A percentile compares a stretch with the other conserved stretches of the same genome.
phyloP scores from a whole-genome alignment of 2,797 vertebrate species.

The Rhinogobio ventralis region DNA sequence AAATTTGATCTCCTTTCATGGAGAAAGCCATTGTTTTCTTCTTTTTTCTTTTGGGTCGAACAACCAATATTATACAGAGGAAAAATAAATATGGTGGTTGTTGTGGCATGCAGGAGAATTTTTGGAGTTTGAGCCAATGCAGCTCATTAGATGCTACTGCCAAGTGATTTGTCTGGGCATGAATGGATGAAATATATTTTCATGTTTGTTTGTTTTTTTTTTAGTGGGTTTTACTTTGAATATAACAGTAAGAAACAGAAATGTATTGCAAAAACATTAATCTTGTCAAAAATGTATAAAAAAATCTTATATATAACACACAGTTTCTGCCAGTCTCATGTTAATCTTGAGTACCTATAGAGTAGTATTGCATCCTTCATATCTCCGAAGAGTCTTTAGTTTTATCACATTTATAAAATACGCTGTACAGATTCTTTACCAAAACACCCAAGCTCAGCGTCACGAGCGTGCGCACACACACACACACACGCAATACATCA shows the following conservation, averaged over 20 bases:
- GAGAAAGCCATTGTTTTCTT: conserved; percentile 5
- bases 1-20: conserved; percentile 30
- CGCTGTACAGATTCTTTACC: no score
- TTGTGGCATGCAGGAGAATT: conserved; percentile 19
- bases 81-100: conserved; percentile 25
- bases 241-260: conserved; percentile 19
- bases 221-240: conserved; percentile 13
- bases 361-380: no score
- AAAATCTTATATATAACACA: no score
- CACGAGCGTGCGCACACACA: no score
- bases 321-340: no score
- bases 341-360: no score
- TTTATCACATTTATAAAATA: no score
- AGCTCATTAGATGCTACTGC: conserved; percentile 29
- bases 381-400: no score
- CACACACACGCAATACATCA: no score
- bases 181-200: conserved; percentile 35
- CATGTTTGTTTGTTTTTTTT: conserved; percentile 10
- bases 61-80: conserved; percentile 21
- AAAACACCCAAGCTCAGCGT: no score
- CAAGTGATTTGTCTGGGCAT: conserved; percentile 35
- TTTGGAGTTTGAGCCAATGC: conserved; percentile 21
- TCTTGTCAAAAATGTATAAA: no score
- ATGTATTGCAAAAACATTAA: background rate
- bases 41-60: conserved; percentile 14